Base-by-base conservation (phyloP, 1,140 invertebrate genomes). In the Delia radicum region DNA sequence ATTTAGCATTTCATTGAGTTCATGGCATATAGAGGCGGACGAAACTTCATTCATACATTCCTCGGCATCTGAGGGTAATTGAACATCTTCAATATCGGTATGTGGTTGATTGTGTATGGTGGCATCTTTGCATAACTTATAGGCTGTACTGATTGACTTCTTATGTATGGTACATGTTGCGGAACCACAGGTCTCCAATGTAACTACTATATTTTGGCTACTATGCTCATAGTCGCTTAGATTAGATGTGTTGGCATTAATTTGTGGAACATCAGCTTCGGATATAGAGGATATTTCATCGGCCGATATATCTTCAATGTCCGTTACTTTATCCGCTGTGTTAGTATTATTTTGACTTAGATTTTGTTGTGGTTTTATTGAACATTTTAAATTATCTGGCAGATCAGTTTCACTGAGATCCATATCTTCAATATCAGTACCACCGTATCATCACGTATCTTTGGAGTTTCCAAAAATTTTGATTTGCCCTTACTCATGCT, bases 341-440 rank as follows among this genome's bases (percentile, higher is more conserved):
- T 7, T 37, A 28, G n/a, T 31, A 27, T 63, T 74, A 55, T 8
- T 18, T 74, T 74, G 48, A 13, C n/a, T 69, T 27, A 33, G 63
- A 21, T 62, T 69, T 0, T 15, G 2, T 28, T 18, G 29, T 10
- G 21, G 12, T 26, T 75, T 78, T 8, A 21, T 42, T 15, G n/a
- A 10, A 73, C 76, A 77, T 33, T 83, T 83, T 0, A 85, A 75
- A 46, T 81, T 79, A 4, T 67, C 63, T 2, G 81, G 80, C 6
- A 82, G 65, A 12, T 84, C 86, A 75, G 77, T 80, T 76, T 90
- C 89, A 78, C 87, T 88, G 1, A 89, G 74, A 29, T 87, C 86
- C 74, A 90, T 79, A 77, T 90, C 89, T 79, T 90, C 89, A 26
- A 86, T 82, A 83, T 90, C 89, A 21, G 90, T 90, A 5, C 78